Percentiles rank a stretch among this genome's conserved stretches.
These are phyloP conservation scores for Thyatira batis DNA, from an alignment of 2,888 invertebrate species.

Conservation along the genomic window DNA sequence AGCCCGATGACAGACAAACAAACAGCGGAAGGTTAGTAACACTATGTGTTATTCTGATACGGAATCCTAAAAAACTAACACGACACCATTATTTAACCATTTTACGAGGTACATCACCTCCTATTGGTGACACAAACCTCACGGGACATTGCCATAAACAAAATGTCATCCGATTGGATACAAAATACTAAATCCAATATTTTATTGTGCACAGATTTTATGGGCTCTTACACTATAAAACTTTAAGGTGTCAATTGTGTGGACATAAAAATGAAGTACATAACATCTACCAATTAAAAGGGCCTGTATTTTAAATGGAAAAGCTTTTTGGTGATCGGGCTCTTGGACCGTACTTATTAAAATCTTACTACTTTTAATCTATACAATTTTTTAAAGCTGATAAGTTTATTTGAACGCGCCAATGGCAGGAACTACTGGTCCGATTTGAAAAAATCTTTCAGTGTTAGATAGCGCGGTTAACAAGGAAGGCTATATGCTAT, in stretches of 20 bases:
- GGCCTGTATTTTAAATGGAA: not conserved
- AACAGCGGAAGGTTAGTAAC: too few species aligned
- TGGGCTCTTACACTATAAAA: slow-evolving; percentile 58
- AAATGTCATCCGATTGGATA: slow-evolving; percentile 63
- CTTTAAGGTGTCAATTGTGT: slow-evolving; percentile 72
- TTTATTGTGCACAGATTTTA: slow-evolving; percentile 63
- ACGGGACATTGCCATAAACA: slow-evolving; percentile 57
- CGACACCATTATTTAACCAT: slow-evolving; percentile 63
- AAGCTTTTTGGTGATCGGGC: not conserved
- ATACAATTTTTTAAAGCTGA: too few species aligned
- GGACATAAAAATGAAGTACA: slow-evolving; percentile 18
- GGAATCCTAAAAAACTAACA: slow-evolving; percentile 31
- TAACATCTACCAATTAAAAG: slow-evolving; percentile 3
- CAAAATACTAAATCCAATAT: slow-evolving; percentile 59
- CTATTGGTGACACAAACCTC: slow-evolving; percentile 68
- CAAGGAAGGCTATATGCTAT: too few species aligned
- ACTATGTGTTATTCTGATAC: too few species aligned
- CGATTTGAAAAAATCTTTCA: too few species aligned
- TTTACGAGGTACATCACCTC: slow-evolving; percentile 61
- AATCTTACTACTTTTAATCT: too few species aligned
- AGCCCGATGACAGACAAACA: too few species aligned
- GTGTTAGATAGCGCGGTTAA: too few species aligned
- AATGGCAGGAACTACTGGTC: too few species aligned
- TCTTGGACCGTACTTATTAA: too few species aligned
- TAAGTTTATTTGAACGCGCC: too few species aligned